Conservation (phyloP, 2,113 vertebrate genomes). For the Laticauda colubrina region DNA sequence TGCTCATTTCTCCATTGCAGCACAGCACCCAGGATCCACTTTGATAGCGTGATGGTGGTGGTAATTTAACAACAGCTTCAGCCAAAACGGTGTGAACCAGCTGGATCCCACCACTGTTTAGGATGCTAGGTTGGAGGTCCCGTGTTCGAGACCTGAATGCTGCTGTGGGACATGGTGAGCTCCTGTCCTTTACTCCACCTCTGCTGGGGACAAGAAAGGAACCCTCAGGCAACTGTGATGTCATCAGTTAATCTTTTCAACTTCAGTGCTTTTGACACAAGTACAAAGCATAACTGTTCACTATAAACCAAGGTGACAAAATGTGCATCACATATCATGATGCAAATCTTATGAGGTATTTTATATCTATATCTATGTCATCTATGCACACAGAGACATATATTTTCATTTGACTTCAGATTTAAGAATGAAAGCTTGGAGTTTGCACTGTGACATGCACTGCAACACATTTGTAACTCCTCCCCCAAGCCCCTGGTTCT, state of each 20-base stretch:
- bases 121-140: neutral
- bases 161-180: neutral
- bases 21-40: too few relatives aligned
- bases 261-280: neutral
- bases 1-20: too few relatives aligned
- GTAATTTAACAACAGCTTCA: too few relatives aligned
- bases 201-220: neutral
- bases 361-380: neutral
- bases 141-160: neutral
- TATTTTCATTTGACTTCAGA: neutral
- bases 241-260: neutral
- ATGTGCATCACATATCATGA: neutral
- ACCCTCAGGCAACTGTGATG: neutral
- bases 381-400: neutral
- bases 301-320: neutral
- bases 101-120: neutral
- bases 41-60: too few relatives aligned
- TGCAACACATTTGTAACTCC: neutral
- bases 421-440: neutral
- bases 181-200: neutral
- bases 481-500: neutral
- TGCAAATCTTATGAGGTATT: neutral
- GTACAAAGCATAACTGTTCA: neutral
- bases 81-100: too few relatives aligned
- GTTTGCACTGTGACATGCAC: neutral